Conservation (phyloP, 1,140 invertebrate genomes). For the Pseudachorutes palmiensis region DNA sequence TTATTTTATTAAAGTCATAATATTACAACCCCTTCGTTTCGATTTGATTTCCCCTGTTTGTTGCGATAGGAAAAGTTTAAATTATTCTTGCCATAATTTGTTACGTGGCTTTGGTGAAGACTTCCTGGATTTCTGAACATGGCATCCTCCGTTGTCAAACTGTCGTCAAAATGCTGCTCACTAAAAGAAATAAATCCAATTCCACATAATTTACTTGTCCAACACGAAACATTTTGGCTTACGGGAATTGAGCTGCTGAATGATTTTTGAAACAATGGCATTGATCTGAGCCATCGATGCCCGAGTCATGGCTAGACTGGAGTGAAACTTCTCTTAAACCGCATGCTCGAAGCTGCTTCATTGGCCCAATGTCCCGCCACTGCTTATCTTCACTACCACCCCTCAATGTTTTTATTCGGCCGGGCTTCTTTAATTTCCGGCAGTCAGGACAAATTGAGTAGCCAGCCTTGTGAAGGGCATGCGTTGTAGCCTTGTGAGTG, state of each 20-base stretch:
- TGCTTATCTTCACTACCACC: not conserved
- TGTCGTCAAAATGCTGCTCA: slow-evolving; percentile 33
- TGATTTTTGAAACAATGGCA: slow-evolving; percentile 60
- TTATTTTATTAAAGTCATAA: no score
- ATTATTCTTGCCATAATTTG: not conserved
- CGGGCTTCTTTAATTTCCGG: slow-evolving; percentile 34
- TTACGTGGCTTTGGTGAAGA: not conserved
- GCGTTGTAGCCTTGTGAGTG: not conserved
- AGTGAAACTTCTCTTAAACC: slow-evolving; percentile 57
- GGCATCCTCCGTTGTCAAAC: slow-evolving; percentile 24
- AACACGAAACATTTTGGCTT: not conserved
- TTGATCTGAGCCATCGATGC: slow-evolving; percentile 54
- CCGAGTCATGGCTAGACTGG: slow-evolving; percentile 71
- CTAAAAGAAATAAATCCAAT: not conserved
- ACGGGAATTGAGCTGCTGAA: slow-evolving; percentile 50
- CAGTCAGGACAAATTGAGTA: slow-evolving; percentile 35
- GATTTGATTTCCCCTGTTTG: not conserved
- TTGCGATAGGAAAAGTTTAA: not conserved
- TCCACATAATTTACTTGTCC: not conserved
- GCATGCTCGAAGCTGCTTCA: slow-evolving; percentile 40
- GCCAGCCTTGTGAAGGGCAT: slow-evolving; percentile 4
- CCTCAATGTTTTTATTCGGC: not conserved
- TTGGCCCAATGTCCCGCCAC: slow-evolving; percentile 40
- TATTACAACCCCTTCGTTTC: not conserved
- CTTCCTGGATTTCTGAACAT: not conserved